These are phyloP conservation scores for Portevinia maculata DNA, from an alignment of 2,888 invertebrate genomes.

Conservation along the genomic window DNA sequence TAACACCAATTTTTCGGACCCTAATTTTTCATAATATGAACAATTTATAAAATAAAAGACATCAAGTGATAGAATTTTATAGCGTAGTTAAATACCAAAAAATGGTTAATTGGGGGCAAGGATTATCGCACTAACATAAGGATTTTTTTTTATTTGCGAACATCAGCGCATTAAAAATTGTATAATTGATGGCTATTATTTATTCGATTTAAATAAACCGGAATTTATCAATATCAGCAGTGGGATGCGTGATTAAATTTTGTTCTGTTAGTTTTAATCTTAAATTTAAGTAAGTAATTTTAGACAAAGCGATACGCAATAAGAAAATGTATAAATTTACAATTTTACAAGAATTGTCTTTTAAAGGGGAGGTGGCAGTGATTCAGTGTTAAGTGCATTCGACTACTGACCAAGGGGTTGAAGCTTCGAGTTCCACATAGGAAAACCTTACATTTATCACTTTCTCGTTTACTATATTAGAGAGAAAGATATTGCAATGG, in stretches of 20 bases:
- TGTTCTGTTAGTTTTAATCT: background rate
- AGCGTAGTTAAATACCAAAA: slow-evolving; percentile 49
- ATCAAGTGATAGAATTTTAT: slow-evolving; percentile 7
- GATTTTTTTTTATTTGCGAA: slow-evolving; percentile 5
- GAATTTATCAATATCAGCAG: slow-evolving; percentile 7
- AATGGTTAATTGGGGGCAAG: slow-evolving; percentile 54
- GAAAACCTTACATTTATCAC: too few relatives aligned
- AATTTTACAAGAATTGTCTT: background rate
- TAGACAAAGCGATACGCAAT: background rate
- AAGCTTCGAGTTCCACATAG: too few relatives aligned
- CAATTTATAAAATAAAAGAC: slow-evolving; percentile 9
- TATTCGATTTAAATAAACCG: background rate
- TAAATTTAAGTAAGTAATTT: background rate
- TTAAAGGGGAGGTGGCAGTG: too few relatives aligned
- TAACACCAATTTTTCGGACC: background rate
- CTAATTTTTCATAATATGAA: background rate
- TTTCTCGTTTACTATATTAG: too few relatives aligned
- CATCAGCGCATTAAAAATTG: slow-evolving; percentile 11
- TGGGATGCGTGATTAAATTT: slow-evolving; percentile 19
- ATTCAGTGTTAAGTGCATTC: too few relatives aligned
- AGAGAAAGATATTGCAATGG: too few relatives aligned
- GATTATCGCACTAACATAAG: slow-evolving; percentile 43
- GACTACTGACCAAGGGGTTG: too few relatives aligned
- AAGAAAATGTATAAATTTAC: background rate
- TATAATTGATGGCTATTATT: background rate